Evolutionary conservation across 2,113 vertebrate species (phyloP), one percentile per base, ranked within the genome.

Genomic region (Phocoena phocoena): DNA sequence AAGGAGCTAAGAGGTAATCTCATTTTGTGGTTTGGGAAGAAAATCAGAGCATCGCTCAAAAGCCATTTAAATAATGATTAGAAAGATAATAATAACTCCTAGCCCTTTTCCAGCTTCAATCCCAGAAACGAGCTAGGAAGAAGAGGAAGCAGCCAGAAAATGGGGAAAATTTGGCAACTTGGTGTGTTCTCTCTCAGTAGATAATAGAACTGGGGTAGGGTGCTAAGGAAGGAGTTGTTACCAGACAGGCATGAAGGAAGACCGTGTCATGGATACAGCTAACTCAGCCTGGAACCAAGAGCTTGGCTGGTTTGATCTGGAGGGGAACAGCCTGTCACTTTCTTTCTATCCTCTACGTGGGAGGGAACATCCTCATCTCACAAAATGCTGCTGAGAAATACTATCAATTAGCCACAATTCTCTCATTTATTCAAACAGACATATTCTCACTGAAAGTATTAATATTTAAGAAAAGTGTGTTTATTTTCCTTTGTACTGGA

Each of bases 31-130:
- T 73, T 92, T 68, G 12, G 26, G 62, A n/a, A 62, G 50, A 73
- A 94, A 97, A 84, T 88, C 70, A 80, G 65, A 92, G 50, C 36
- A 79, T 33, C 31, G 62, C 20, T 68, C 60, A 95, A 79, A 33
- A 91, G 41, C 4, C 41, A 96, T 81, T 84, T 80, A 84, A 81
- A 90, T 55, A 90, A 85, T 95, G 38, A 73, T 90, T 77, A 88
- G 50, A 95, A 90, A 94, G 12, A 21, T n/a, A 88, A 31, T 79
- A 62, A 70, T 53, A 65, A 88, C 11, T 86, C 67, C 50, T 74
- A 92, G 3, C 10, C 15, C 31, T 94, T 28, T 63, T 92, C 47
- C 55, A 97, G 50, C 55, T 93, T 83, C 71, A 73, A 47, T 38
- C 38, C 38, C 74, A 88, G 77, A 94, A 86, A 91, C 55, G 73